phyloP scores from a whole-genome alignment of 2,113 vertebrate species.

The Atlantisia rogersi region DNA sequence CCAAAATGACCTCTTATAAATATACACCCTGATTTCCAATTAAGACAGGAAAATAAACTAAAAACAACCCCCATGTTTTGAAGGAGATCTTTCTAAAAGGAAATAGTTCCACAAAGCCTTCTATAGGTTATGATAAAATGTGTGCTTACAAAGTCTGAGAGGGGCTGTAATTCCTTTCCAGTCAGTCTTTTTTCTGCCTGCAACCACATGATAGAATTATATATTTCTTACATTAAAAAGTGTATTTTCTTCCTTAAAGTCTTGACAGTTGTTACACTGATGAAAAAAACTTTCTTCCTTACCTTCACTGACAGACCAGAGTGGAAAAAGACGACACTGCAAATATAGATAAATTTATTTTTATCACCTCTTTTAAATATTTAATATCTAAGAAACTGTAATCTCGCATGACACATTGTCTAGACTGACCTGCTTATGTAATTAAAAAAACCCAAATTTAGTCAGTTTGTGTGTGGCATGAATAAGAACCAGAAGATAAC shows the following conservation, averaged over 20 bases:
- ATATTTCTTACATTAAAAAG: neutral
- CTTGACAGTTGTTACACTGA: neutral
- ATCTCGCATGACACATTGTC: neutral
- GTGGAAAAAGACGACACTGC: neutral
- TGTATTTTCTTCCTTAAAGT: neutral
- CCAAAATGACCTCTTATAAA: neutral
- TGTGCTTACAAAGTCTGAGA: neutral
- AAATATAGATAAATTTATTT: neutral
- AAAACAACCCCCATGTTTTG: neutral
- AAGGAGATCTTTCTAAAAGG: neutral
- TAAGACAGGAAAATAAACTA: neutral
- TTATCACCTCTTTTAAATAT: neutral
- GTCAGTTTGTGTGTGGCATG: neutral
- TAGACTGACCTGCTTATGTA: neutral
- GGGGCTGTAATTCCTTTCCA: neutral
- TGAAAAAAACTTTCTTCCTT: neutral
- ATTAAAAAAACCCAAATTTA: neutral
- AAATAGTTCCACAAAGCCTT: neutral
- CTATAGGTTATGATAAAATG: neutral
- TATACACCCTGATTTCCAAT: neutral
- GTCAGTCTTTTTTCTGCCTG: neutral
- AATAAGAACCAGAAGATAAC: neutral
- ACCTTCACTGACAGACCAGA: neutral
- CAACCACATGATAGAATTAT: neutral
- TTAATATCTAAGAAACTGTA: neutral